Base-by-base conservation (phyloP, 2,113 vertebrate species). In the Nipponia nippon region DNA sequence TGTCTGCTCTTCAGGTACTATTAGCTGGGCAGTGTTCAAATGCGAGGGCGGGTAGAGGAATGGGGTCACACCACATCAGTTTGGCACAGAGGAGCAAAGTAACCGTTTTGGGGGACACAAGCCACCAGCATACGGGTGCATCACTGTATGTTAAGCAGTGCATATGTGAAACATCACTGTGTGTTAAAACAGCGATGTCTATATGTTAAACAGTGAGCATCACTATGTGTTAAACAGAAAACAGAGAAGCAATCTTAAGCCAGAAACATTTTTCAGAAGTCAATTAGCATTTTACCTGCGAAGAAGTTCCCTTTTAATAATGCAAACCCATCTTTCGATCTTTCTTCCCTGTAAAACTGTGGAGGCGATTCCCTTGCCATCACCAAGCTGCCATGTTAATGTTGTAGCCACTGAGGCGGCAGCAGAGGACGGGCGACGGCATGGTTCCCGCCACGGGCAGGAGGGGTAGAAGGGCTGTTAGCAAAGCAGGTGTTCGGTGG, bases 11-110 rank as follows among this genome's bases (percentile, higher is more conserved):
- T 70, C 34, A 15, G 36, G 75, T 23, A 19, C 65, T 62, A 6
- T 38, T 26, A 56, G 34, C 21, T 46, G 65, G 27, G 55, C 7
- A 6, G 16, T 3, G 12, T 13, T 75, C 25, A 71, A 62, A 82
- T 7, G 23, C 18, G 14, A 42, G n/a, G 16, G 21, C 0, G 0
- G 44, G 32, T 30, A 36, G 40, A 81, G 30, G n/a, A 58, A 62
- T 9, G 40, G 11, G 18, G 36, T 84, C 46, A 84, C 16, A 44
- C 11, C 36, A 49, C 13, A 49, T 53, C 30, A 22, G 42, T 15
- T 55, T 5, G 2, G 52, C 44, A 65, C 11, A 36, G 50, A 71
- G 47, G 3, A 84, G 30, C 65, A 73, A 62, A 65, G 65, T 36
- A 3, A 11, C 23, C 42, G 7, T 46, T 93, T 14, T 23, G 30